phyloP scores from a whole-genome alignment of 2,797 vertebrate species.

The Coracias cyanogaster region DNA sequence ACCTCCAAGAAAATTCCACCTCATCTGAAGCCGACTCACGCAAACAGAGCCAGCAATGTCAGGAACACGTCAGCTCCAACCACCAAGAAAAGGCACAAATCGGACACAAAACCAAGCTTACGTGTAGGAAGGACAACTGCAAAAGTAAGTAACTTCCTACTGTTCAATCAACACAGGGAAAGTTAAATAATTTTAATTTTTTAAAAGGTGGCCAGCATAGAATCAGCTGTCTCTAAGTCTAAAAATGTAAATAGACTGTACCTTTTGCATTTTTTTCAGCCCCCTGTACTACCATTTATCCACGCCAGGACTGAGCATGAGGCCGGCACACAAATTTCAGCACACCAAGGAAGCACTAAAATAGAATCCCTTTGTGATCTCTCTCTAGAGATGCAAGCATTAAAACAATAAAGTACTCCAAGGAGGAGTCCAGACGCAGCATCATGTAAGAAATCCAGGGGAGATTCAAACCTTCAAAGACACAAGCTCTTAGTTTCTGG shows the following conservation, averaged over 20 bases:
- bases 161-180: neutral
- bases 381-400: neutral
- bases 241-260: neutral
- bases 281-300: neutral
- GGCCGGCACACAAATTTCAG: neutral
- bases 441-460: neutral
- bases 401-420: neutral
- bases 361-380: neutral
- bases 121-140: neutral
- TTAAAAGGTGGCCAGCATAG: neutral
- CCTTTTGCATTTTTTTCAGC: neutral
- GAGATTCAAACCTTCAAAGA: neutral
- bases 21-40: neutral
- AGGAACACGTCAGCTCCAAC: neutral
- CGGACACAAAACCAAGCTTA: neutral
- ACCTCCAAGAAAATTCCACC: neutral
- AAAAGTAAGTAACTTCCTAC: neutral
- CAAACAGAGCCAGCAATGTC: rapidly evolving
- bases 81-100: neutral
- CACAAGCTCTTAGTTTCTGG: neutral
- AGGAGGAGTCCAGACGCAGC: neutral
- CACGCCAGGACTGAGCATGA: neutral
- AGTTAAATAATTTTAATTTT: neutral
- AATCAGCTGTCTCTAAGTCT: neutral
- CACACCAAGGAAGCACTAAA: neutral